phyloP scores from a whole-genome alignment of 2,888 invertebrate species.

The Trypoxylon attenuatum region DNA sequence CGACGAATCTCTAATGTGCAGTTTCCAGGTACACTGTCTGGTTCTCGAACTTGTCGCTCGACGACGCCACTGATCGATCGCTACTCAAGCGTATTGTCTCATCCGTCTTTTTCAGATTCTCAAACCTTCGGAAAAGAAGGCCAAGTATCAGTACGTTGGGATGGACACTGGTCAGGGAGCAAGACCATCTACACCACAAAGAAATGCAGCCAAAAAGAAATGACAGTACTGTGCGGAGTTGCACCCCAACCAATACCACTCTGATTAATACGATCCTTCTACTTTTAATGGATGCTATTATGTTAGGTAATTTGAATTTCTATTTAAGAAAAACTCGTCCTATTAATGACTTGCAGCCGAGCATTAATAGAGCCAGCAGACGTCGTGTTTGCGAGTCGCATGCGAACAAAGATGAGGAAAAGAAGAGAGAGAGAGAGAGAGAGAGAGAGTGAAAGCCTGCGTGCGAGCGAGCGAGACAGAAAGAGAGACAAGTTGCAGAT shows the following conservation, averaged over 20 bases:
- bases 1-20: slow-evolving; percentile 99
- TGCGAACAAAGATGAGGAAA: no score
- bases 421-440: neutral
- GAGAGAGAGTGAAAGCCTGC: neutral
- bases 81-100: neutral
- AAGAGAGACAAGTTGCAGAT: neutral
- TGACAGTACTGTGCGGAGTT: slow-evolving; percentile 76
- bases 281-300: slow-evolving; percentile 61
- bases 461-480: neutral
- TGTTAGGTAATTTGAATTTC: slow-evolving; percentile 42
- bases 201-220: slow-evolving; percentile 81
- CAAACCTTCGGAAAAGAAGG: slow-evolving; percentile 99
- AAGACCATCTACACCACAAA: slow-evolving; percentile 89
- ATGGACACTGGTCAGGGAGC: slow-evolving; percentile 80
- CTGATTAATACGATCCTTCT: no score
- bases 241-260: no score
- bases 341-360: slow-evolving; percentile 10
- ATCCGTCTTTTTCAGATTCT: slow-evolving; percentile 83
- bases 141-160: slow-evolving; percentile 97
- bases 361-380: neutral
- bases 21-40: slow-evolving; percentile 88
- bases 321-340: slow-evolving; percentile 39
- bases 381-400: no score
- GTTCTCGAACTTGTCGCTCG: neutral
- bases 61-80: neutral